phyloP scores from a whole-genome alignment of 2,888 invertebrate species.

The Charanyca ferruginea region DNA sequence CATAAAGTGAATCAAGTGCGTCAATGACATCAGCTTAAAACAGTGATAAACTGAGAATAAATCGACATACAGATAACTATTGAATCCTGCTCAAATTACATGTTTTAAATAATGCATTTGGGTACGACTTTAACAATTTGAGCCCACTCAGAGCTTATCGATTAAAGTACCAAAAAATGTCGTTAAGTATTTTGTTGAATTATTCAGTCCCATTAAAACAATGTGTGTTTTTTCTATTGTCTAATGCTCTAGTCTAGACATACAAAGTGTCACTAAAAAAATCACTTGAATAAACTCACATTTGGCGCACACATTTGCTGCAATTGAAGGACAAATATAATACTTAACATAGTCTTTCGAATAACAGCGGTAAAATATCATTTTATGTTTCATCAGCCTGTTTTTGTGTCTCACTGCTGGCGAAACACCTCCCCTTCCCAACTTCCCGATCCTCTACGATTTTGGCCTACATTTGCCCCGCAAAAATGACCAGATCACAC shows the following conservation, averaged over 20 bases:
- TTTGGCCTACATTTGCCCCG: too few species aligned
- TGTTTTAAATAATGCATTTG: background rate
- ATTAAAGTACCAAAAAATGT: background rate
- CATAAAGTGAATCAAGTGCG: slow-evolving; percentile 28
- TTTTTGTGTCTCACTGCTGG: too few species aligned
- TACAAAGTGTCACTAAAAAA: slow-evolving; percentile 13
- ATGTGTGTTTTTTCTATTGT: background rate
- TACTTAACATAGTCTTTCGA: background rate
- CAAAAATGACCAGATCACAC: too few species aligned
- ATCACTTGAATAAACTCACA: slow-evolving; percentile 10
- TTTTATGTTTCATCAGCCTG: too few species aligned
- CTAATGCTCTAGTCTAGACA: background rate
- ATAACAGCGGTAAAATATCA: background rate
- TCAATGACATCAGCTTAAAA: slow-evolving; percentile 36
- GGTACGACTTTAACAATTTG: background rate
- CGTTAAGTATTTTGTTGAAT: background rate
- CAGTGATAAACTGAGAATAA: slow-evolving; percentile 39
- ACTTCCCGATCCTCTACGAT: too few species aligned
- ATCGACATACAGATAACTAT: slow-evolving; percentile 28
- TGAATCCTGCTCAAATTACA: slow-evolving; percentile 22
- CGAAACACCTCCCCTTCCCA: too few species aligned
- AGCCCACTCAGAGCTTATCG: too few species aligned
- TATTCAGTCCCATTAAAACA: background rate
- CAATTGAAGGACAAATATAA: slow-evolving; percentile 7
- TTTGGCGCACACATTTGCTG: slow-evolving; percentile 47